These are phyloP conservation scores for Andrena chrysosceles DNA, from an alignment of 2,888 invertebrate species.

Conservation along the genomic window DNA sequence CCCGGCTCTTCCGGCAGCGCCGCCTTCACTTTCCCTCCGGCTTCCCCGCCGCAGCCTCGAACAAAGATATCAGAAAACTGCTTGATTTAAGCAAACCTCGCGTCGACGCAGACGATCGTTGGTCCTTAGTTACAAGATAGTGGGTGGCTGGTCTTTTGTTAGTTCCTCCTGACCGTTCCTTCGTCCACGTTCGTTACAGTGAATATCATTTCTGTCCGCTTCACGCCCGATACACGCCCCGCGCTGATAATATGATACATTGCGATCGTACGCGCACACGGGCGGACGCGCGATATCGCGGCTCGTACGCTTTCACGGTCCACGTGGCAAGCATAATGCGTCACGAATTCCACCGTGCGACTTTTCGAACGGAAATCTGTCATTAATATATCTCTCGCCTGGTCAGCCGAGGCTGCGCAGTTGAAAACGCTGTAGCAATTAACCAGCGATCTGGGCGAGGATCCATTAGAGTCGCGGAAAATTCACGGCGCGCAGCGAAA, in stretches of 20 bases:
- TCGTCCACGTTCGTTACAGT: background rate
- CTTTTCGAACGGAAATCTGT: constrained; percentile 53
- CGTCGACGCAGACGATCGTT: background rate
- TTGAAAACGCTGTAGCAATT: too few relatives aligned
- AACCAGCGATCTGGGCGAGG: background rate
- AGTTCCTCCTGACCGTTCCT: background rate
- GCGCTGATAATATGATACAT: constrained; percentile 54
- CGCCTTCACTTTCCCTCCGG: constrained; percentile 34
- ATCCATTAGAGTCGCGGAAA: constrained; percentile 11
- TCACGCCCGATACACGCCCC: constrained; percentile 61
- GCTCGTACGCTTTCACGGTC: constrained; percentile 59
- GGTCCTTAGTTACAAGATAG: too few relatives aligned
- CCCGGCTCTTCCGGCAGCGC: constrained; percentile 40
- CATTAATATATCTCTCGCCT: background rate
- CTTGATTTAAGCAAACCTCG: constrained; percentile 5
- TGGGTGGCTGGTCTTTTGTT: too few relatives aligned
- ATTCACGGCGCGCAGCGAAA: constrained; percentile 2
- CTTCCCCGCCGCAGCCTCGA: background rate
- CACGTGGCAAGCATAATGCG: constrained; percentile 61
- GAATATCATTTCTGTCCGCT: constrained; percentile 37
- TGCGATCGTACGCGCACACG: constrained; percentile 17
- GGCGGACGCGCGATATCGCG: constrained; percentile 23
- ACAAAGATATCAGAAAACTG: constrained; percentile 32
- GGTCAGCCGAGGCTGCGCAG: background rate
- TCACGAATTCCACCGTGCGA: constrained; percentile 53